Percentiles rank a stretch among this genome's conserved stretches.
phyloP scores from a whole-genome alignment of 2,797 vertebrate species.

The Myotis planiceps region DNA sequence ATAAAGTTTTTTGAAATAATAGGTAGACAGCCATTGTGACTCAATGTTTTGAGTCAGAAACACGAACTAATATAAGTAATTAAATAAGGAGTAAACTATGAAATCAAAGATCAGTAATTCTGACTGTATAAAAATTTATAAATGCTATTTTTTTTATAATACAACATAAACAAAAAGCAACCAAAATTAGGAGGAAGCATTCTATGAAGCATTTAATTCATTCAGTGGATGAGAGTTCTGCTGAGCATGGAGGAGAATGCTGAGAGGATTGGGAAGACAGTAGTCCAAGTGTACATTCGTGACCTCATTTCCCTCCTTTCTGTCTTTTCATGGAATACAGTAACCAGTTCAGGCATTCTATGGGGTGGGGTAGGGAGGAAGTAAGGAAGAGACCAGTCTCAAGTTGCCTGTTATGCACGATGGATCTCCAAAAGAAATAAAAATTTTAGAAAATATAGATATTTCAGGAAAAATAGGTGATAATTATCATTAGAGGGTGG shows the following conservation, averaged over 20 bases:
- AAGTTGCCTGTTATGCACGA: not conserved
- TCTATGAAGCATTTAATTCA: not conserved
- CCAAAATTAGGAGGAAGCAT: not conserved
- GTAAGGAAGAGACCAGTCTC: not conserved
- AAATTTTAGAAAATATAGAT: not conserved
- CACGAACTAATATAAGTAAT: not conserved
- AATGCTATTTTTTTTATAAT: conserved; percentile 13
- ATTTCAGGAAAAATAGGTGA: not conserved
- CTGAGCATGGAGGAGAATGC: not conserved
- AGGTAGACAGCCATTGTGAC: not conserved
- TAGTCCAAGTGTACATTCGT: not conserved
- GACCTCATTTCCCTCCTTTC: not conserved
- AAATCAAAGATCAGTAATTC: not conserved
- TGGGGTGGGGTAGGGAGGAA: not conserved
- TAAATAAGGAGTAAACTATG: not conserved
- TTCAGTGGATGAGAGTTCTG: not conserved
- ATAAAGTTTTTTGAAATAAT: not conserved
- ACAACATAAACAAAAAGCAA: not conserved
- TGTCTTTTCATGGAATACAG: not conserved
- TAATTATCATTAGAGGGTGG: not conserved
- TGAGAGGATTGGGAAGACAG: not conserved
- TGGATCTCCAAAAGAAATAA: not conserved
- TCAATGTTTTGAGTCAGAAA: not conserved
- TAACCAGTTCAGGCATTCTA: too few species aligned
- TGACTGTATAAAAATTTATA: not conserved